A percentile compares a stretch with the other conserved stretches of the same genome.
Evolutionary conservation across 2,888 invertebrate species (phyloP).

Genomic region (Sinohyriopsis cumingii): DNA sequence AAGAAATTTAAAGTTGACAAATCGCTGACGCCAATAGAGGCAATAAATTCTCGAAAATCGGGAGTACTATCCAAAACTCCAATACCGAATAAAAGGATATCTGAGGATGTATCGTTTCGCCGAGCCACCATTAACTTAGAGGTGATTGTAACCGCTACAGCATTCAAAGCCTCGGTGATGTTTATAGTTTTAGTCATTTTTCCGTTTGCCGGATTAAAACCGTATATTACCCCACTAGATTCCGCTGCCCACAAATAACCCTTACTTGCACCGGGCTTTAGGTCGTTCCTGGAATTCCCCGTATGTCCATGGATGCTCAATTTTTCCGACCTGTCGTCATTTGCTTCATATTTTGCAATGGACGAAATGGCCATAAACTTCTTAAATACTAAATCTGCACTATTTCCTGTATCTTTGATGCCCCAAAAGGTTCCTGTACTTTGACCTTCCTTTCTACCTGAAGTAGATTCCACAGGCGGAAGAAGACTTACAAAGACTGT

Average conservation of each 20-base stretch:
- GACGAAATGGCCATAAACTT: slow-evolving; percentile 6
- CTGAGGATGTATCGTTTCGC: slow-evolving; percentile 13
- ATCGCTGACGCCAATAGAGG: slow-evolving; percentile 7
- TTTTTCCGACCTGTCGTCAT: background rate
- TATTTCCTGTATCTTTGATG: slow-evolving; percentile 15
- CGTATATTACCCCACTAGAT: background rate
- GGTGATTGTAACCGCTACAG: slow-evolving; percentile 14
- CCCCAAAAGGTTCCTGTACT: slow-evolving; percentile 14
- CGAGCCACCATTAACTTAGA: slow-evolving; percentile 31
- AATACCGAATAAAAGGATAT: slow-evolving; percentile 33
- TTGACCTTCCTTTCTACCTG: background rate
- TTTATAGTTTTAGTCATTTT: slow-evolving; percentile 4
- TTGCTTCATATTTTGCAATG: slow-evolving; percentile 20
- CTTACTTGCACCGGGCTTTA: too few relatives aligned
- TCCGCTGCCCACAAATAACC: slow-evolving; percentile 7
- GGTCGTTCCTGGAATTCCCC: background rate
- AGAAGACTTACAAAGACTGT: slow-evolving; percentile 17
- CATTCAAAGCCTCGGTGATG: background rate
- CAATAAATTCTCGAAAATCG: background rate
- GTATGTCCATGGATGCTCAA: too few relatives aligned
- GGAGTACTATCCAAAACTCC: background rate
- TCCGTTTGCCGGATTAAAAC: slow-evolving; percentile 5
- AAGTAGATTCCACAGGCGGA: slow-evolving; percentile 4
- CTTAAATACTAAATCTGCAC: slow-evolving; percentile 7
- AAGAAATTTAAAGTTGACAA: slow-evolving; percentile 10